Evolutionary conservation across 2,888 invertebrate genomes (phyloP).

Genomic region (Zaprionus lineosus): DNA sequence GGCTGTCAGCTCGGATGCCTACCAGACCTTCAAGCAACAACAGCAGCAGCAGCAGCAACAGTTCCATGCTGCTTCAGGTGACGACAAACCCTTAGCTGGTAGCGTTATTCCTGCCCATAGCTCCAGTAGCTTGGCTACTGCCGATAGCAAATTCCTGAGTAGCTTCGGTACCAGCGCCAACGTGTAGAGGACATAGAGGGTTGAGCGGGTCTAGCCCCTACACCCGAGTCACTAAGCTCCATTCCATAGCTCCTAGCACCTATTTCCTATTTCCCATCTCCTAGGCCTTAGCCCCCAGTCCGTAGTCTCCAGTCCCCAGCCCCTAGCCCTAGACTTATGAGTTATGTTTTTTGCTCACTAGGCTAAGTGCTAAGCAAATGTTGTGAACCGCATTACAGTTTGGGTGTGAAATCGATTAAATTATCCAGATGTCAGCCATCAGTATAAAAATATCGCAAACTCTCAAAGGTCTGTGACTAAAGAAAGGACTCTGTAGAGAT

Average conservation of each 20-base stretch:
- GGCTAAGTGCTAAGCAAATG: slow-evolving; percentile 35
- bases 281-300: too few species aligned
- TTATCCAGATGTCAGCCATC: too few species aligned
- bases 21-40: slow-evolving; percentile 80
- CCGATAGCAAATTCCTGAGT: slow-evolving; percentile 82
- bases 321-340: slow-evolving; percentile 5
- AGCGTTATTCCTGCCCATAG: slow-evolving; percentile 52
- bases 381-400: slow-evolving; percentile 29
- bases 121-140: slow-evolving; percentile 67
- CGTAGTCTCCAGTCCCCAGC: too few species aligned
- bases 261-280: too few species aligned
- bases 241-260: too few species aligned
- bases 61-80: slow-evolving; percentile 71
- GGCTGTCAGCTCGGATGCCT: slow-evolving; percentile 81
- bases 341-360: slow-evolving; percentile 66
- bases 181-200: slow-evolving; percentile 68
- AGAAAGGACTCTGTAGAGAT: too few species aligned
- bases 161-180: slow-evolving; percentile 83
- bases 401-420: slow-evolving; percentile 4
- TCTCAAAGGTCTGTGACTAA: too few species aligned
- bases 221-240: too few species aligned
- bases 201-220: not conserved
- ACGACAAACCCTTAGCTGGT: slow-evolving; percentile 50
- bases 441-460: too few species aligned
- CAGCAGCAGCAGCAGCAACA: slow-evolving; percentile 65